Conservation (phyloP, 2,797 vertebrate species). For the Todus mexicanus region DNA sequence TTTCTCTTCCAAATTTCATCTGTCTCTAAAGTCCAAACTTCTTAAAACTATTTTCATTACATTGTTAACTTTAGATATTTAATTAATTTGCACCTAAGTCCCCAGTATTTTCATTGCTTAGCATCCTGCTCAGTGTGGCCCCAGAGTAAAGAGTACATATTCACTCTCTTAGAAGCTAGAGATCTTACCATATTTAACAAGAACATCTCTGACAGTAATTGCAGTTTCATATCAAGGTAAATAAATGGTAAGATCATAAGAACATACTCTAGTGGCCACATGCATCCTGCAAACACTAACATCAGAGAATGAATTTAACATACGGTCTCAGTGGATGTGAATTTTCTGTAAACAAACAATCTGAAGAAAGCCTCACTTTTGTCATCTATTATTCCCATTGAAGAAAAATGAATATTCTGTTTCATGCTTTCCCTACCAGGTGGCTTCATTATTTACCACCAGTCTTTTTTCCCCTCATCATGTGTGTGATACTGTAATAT, state of each 20-base stretch:
- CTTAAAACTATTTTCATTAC: constrained; percentile 50
- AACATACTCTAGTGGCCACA: constrained; percentile 74
- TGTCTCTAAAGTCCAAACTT: constrained; percentile 57
- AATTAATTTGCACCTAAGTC: constrained; percentile 74
- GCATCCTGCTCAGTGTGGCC: constrained; percentile 70
- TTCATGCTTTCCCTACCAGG: constrained; percentile 73
- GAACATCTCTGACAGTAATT: constrained; percentile 78
- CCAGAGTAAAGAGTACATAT: constrained; percentile 79
- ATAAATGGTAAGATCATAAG: constrained; percentile 77
- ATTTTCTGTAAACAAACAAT: constrained; percentile 79
- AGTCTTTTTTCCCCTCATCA: constrained; percentile 18
- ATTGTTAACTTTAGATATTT: constrained; percentile 68
- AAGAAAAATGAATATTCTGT: constrained; percentile 82
- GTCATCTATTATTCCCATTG: constrained; percentile 79
- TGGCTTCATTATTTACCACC: constrained; percentile 73
- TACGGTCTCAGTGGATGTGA: constrained; percentile 69
- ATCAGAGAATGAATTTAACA: constrained; percentile 79
- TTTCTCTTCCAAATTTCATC: constrained; percentile 31
- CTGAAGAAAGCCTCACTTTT: constrained; percentile 74
- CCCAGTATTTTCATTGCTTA: constrained; percentile 54
- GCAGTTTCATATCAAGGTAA: constrained; percentile 79
- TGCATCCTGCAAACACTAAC: constrained; percentile 74
- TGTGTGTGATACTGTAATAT: neutral
- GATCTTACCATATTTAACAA: constrained; percentile 75
- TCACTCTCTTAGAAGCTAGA: constrained; percentile 68